These are phyloP conservation scores for Halictus ligatus DNA, from an alignment of 2,888 invertebrate genomes.

Conservation along the genomic window DNA sequence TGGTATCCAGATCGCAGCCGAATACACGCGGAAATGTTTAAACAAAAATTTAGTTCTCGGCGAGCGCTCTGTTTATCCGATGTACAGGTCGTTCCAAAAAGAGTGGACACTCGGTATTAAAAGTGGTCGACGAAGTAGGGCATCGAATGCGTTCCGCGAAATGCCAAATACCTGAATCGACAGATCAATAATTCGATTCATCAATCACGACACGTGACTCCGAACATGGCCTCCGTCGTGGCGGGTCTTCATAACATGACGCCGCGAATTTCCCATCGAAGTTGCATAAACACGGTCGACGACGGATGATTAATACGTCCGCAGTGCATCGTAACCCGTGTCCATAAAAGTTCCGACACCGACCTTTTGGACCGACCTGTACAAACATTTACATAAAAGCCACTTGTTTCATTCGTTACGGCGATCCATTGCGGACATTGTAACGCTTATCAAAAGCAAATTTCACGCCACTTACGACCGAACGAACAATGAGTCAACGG, in stretches of 20 bases:
- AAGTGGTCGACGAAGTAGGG: neutral
- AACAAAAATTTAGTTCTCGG: neutral
- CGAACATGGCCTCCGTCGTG: neutral
- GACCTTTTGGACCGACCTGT: neutral
- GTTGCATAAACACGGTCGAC: neutral
- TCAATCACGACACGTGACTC: neutral
- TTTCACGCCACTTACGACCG: neutral
- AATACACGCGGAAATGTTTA: neutral
- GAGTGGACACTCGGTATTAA: neutral
- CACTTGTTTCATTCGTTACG: neutral
- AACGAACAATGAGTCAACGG: slow-evolving; percentile 7
- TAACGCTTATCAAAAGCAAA: neutral
- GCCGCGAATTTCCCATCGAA: neutral
- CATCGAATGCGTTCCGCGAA: neutral
- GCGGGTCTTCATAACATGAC: slow-evolving; percentile 7
- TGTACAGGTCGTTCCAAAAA: neutral
- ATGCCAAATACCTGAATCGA: neutral
- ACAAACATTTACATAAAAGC: neutral
- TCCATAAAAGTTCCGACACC: neutral
- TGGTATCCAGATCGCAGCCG: neutral
- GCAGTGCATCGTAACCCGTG: neutral
- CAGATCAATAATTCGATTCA: neutral
- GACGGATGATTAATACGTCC: neutral
- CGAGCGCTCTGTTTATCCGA: neutral
- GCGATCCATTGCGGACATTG: neutral